Evolutionary conservation across 2,888 invertebrate genomes (phyloP).

Genomic region (Melangyna quadrimaculata): DNA sequence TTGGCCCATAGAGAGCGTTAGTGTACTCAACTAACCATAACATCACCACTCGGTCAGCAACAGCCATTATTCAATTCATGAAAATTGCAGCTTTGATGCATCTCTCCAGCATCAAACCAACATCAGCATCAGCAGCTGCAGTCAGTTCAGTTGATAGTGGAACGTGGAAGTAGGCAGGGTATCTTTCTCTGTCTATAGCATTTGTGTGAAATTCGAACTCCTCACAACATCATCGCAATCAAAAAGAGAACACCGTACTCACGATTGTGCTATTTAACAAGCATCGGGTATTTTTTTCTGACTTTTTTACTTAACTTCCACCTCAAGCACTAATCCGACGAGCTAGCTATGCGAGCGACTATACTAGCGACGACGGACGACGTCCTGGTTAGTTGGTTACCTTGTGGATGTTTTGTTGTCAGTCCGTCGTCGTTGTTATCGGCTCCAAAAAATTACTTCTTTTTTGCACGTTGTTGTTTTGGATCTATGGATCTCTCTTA

Average conservation of each 20-base stretch:
- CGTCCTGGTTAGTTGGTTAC: constrained; percentile 39
- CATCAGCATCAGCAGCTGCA: constrained; percentile 22
- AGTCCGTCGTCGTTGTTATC: constrained; percentile 71
- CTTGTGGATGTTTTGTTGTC: constrained; percentile 54
- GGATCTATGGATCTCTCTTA: constrained; percentile 67
- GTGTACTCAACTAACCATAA: constrained; percentile 71
- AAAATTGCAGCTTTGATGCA: constrained; percentile 71
- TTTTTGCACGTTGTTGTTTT: constrained; percentile 73
- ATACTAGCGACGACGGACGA: constrained; percentile 6
- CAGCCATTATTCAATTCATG: constrained; percentile 72
- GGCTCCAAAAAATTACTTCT: constrained; percentile 73
- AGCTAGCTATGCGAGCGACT: neutral
- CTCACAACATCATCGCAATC: constrained; percentile 72
- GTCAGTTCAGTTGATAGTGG: constrained; percentile 22
- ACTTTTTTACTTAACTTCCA: constrained; percentile 9
- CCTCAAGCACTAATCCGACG: neutral
- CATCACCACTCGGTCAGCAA: constrained; percentile 71
- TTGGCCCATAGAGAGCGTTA: constrained; percentile 64
- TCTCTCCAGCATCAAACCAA: constrained; percentile 33
- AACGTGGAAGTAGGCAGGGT: constrained; percentile 46
- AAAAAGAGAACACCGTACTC: constrained; percentile 73
- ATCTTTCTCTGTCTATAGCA: constrained; percentile 60
- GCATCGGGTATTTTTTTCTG: constrained; percentile 54
- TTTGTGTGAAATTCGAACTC: constrained; percentile 70
- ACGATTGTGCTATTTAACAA: constrained; percentile 74